phyloP scores from a whole-genome alignment of 2,888 invertebrate genomes.

The Heliconius hortense region DNA sequence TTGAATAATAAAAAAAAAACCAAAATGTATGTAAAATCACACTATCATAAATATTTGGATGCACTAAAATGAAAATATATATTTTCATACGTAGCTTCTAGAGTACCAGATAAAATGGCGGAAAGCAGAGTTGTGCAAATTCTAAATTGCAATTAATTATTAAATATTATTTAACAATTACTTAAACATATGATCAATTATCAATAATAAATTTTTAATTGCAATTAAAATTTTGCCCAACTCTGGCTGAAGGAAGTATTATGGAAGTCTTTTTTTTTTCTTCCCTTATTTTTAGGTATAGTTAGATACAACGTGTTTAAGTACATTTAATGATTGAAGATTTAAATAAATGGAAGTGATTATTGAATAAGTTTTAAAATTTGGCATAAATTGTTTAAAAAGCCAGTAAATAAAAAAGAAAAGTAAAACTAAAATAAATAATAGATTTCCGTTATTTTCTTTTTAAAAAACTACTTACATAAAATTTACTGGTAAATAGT shows the following conservation, averaged over 20 bases:
- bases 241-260: conserved; percentile 64
- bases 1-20: neutral
- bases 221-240: neutral
- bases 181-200: neutral
- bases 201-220: neutral
- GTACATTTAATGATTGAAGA: conserved; percentile 50
- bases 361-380: neutral
- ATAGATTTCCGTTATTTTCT: neutral
- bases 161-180: neutral
- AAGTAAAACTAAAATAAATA: neutral
- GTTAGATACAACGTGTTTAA: conserved; percentile 60
- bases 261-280: conserved; percentile 44
- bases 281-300: conserved; percentile 41
- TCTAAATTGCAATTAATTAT: neutral
- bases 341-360: neutral
- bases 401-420: neutral
- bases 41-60: conserved; percentile 48
- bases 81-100: conserved; percentile 73
- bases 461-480: neutral
- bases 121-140: neutral
- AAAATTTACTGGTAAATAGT: neutral
- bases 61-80: conserved; percentile 68
- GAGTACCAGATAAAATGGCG: conserved; percentile 53
- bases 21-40: conserved; percentile 24
- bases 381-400: neutral